phyloP scores from a whole-genome alignment of 2,113 vertebrate species.

The Silurus meridionalis region DNA sequence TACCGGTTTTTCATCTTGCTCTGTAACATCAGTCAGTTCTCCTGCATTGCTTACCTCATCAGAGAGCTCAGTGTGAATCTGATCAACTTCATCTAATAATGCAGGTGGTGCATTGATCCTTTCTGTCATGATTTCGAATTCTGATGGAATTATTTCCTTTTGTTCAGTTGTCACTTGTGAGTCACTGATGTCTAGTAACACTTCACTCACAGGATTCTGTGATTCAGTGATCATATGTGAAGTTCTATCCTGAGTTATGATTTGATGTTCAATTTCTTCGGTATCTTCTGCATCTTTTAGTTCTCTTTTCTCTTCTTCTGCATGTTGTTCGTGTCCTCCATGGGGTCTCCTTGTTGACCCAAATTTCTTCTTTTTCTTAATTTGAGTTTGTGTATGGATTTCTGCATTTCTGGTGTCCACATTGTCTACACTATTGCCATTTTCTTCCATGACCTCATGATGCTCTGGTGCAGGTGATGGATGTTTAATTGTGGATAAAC shows the following conservation, averaged over 20 bases:
- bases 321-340: too few species aligned
- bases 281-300: background rate
- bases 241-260: background rate
- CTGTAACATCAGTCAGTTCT: background rate
- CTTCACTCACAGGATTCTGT: too few species aligned
- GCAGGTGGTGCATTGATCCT: background rate
- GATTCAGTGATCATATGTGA: background rate
- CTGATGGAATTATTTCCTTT: too few species aligned
- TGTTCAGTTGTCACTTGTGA: too few species aligned
- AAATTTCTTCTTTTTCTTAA: too few species aligned
- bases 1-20: background rate
- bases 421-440: background rate
- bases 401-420: background rate
- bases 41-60: background rate
- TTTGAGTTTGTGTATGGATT: background rate
- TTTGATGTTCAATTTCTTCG: constrained; percentile 1
- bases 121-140: too few species aligned
- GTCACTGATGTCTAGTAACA: too few species aligned
- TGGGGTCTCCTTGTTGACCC: too few species aligned
- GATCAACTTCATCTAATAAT: background rate
- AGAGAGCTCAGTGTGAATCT: background rate
- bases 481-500: background rate
- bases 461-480: background rate
- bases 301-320: too few species aligned
- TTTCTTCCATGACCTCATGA: background rate